Evolutionary conservation across 1,140 invertebrate species (phyloP).

Genomic region (Oryzaephilus surinamensis): DNA sequence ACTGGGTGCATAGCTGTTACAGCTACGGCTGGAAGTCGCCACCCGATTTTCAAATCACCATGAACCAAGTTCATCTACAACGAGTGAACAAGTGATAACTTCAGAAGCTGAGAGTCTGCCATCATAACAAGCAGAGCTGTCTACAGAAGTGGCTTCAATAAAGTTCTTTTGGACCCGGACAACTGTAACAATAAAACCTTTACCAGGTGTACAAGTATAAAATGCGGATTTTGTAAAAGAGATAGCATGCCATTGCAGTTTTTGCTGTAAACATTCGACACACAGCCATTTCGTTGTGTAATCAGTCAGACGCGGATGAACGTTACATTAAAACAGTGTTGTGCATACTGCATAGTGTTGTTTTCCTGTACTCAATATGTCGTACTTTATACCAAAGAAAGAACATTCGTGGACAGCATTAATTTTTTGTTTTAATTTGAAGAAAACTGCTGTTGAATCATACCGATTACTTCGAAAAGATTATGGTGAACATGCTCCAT

Average conservation of each 20-base stretch:
- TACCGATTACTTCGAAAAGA: constrained; percentile 11
- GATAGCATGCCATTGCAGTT: neutral
- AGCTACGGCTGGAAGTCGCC: no score
- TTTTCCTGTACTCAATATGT: constrained; percentile 7
- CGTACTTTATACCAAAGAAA: constrained; percentile 9
- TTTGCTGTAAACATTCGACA: neutral
- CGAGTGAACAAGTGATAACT: no score
- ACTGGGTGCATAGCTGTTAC: no score
- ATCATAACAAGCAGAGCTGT: no score
- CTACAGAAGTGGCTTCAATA: no score
- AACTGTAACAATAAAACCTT: no score
- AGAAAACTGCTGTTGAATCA: constrained; percentile 17
- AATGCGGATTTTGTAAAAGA: no score
- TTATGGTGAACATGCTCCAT: constrained; percentile 20
- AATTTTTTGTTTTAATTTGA: constrained; percentile 15
- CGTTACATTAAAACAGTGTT: neutral
- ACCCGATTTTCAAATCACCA: no score
- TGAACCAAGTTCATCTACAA: no score
- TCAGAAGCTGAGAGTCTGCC: no score
- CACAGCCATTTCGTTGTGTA: no score
- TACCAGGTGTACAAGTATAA: neutral
- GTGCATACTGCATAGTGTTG: neutral
- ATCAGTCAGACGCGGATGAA: neutral
- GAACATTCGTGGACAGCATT: constrained; percentile 17
- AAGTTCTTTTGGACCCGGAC: no score